Evolutionary conservation across 2,797 vertebrate species (phyloP), one percentile per base, ranked within the genome.

Genomic region (Atherinosoma microstoma): DNA sequence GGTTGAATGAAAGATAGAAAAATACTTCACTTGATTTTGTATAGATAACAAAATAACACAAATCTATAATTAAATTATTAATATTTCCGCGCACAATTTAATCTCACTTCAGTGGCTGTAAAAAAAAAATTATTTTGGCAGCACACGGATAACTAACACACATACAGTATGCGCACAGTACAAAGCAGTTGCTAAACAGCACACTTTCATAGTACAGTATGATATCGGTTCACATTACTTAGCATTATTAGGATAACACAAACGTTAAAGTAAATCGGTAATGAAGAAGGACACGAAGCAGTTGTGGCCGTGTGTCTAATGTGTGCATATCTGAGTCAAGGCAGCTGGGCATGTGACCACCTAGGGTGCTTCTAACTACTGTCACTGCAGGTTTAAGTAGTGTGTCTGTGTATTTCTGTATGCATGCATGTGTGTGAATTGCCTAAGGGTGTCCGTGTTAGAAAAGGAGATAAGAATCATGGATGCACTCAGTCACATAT

Each of bases 301-400:
- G 11, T 27, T 30, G 54, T 45, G 16, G 6, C 29, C 54, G 3
- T 74, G n/a, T 71, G 66, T 70, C 72, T 7, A 54, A 35, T 62
- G 53, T 77, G 54, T 64, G 47, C 22, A 27, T 64, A 61, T 76
- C 40, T 82, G 76, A 75, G 70, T 80, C 30, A 70, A 62, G 47
- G 38, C 63, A 81, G 65, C 64, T 61, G 75, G 58, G n/a, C 81
- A 82, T 87, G 84, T 89, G 86, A 85, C 83, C 81, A 89, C 88
- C 83, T 60, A 58, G 72, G 78, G 87, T 88, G 86, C 79, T 72
- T 78, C 56, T 83, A 82, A 80, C 78, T 87, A 79, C 84, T 91
- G 84, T 84, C 84, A 84, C 64, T 71, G 81, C 67, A 80, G 75
- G 85, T 87, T 83, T 88, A 62, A 45, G 38, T 59, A 62, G 64